Percentiles rank a stretch among this genome's conserved stretches.
phyloP scores from a whole-genome alignment of 1,140 invertebrate genomes.

The Forficula auricularia region DNA sequence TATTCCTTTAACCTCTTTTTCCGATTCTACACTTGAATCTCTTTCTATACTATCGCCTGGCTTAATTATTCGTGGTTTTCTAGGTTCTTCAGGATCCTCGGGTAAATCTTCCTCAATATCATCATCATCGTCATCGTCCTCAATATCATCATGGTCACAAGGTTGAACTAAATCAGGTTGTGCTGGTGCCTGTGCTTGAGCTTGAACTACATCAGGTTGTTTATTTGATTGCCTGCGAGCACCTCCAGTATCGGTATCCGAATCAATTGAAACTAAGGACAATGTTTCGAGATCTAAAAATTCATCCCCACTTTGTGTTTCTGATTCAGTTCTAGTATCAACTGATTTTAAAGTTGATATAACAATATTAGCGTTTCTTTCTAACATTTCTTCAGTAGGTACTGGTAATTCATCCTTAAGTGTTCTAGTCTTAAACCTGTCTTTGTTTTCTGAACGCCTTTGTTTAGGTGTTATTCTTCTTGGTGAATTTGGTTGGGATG shows the following conservation, averaged over 20 bases:
- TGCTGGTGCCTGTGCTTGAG: no score
- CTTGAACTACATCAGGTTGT: no score
- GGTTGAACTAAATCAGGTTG: no score
- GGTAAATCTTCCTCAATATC: slow-evolving; percentile 1
- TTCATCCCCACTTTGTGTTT: slow-evolving; percentile 27
- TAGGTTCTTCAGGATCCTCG: slow-evolving; percentile 6
- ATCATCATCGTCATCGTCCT: not conserved
- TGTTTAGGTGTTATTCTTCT: slow-evolving; percentile 8
- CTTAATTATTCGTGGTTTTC: slow-evolving; percentile 41
- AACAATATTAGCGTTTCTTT: slow-evolving; percentile 36
- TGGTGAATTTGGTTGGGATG: not conserved
- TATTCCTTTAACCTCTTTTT: slow-evolving; percentile 37
- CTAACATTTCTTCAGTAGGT: slow-evolving; percentile 28
- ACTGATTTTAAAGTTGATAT: slow-evolving; percentile 27
- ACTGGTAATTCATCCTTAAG: slow-evolving; percentile 27
- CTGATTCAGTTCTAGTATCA: slow-evolving; percentile 22
- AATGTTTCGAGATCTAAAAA: slow-evolving; percentile 45
- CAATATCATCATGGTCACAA: not conserved
- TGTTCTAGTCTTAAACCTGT: slow-evolving; percentile 43
- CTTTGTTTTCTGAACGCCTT: slow-evolving; percentile 25
- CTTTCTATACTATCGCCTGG: slow-evolving; percentile 24
- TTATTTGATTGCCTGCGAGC: no score
- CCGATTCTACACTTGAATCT: slow-evolving; percentile 23
- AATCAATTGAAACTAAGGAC: slow-evolving; percentile 48
- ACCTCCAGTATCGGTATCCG: slow-evolving; percentile 19